Evolutionary conservation across 2,888 invertebrate genomes (phyloP), one percentile per base, ranked within the genome.

Genomic region (Ditula angustiorana): DNA sequence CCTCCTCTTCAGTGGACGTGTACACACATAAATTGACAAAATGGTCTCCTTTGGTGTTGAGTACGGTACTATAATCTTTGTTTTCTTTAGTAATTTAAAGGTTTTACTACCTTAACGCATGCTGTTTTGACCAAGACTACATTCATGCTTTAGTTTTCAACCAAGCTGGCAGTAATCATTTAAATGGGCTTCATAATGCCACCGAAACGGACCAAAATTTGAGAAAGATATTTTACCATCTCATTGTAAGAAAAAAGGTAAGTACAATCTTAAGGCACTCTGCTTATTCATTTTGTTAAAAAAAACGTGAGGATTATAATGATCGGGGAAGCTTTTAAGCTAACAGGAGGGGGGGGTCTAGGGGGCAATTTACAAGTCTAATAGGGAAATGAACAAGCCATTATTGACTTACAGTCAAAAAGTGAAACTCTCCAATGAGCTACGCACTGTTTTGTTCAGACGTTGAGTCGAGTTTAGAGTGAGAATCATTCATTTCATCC

Each of bases 401-500:
- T 35, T 56, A 53, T 64, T 64, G 64, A 64, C 24, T 64, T 64
- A 46, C 58, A 59, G 58, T 16, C 50, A 47, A 59, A 64, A 64
- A 52, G 46, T 41, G 46, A 46, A 56, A 61, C 61, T 52, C 49
- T 2, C 4, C 55, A 13, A 11, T 5, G 52, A 11, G 41, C 21
- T 60, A 30, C 50, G 4, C 13, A 2, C 5, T 30, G 35, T 23
- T 33, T 53, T 24, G 19, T 2, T 11, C n/a, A 7, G 19, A 23
- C n/a, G n/a, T 5, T 21, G 21, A 23, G 23, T 49, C 26, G 33
- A 53, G 23, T 8, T 33, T 53, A 23, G 7, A 13, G 53, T 13
- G 13, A 33, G 23, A 16, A 13, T 5, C 2, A 33, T 11, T 33
- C 11, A 8, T 2, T n/a, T 16, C 7, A n/a, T n/a, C n/a, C n/a